Percentiles rank a stretch among this genome's conserved stretches.
phyloP scores from a whole-genome alignment of 2,113 vertebrate species.

The Callorhinus ursinus region DNA sequence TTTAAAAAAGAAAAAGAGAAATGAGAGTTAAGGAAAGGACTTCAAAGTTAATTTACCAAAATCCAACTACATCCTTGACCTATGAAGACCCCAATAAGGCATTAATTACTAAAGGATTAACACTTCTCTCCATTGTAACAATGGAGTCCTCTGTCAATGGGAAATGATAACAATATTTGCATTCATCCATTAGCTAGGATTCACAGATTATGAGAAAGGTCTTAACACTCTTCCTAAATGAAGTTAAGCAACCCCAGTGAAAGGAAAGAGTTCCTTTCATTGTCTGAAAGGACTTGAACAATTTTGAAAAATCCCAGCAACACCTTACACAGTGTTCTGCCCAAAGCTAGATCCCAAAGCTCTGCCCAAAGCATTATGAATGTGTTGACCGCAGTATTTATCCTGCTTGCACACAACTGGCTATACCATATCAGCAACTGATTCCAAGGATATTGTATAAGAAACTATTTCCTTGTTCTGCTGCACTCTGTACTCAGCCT shows the following conservation, averaged over 20 bases:
- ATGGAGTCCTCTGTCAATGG: slow-evolving; percentile 67
- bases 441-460: neutral
- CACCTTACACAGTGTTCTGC: neutral
- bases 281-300: neutral
- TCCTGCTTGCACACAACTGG: neutral
- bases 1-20: slow-evolving; percentile 59
- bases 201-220: slow-evolving; percentile 55
- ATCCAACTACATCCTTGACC: slow-evolving; percentile 67
- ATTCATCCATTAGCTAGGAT: slow-evolving; percentile 64
- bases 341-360: neutral
- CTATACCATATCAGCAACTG: neutral
- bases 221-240: slow-evolving; percentile 48
- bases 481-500: neutral
- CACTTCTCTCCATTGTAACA: slow-evolving; percentile 71
- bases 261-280: neutral
- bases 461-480: slow-evolving; percentile 29
- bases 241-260: slow-evolving; percentile 53
- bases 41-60: slow-evolving; percentile 74
- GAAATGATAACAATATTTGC: slow-evolving; percentile 71
- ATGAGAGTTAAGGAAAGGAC: slow-evolving; percentile 69
- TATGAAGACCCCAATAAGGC: slow-evolving; percentile 61
- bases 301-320: slow-evolving; percentile 24
- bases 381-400: neutral
- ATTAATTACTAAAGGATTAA: slow-evolving; percentile 81
- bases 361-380: neutral